Percentiles rank a stretch among this genome's conserved stretches.
These are phyloP conservation scores for Dicentrarchus labrax DNA, from an alignment of 2,113 vertebrate species.

Conservation along the genomic window DNA sequence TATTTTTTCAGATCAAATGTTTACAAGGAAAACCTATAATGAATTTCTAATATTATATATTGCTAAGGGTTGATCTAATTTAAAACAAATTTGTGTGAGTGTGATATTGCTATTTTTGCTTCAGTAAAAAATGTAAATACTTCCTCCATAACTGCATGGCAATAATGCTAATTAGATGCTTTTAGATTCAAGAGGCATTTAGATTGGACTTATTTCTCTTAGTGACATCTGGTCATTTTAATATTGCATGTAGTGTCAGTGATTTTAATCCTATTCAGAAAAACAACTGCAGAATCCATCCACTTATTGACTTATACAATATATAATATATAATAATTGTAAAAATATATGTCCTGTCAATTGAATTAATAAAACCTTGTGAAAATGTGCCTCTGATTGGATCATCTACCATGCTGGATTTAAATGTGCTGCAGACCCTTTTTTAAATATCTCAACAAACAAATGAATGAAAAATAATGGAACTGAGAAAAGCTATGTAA, in stretches of 20 bases:
- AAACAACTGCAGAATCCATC: background rate
- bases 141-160: background rate
- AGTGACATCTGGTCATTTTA: constrained; percentile 18
- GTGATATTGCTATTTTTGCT: background rate
- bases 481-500: background rate
- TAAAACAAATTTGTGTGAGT: too few relatives aligned
- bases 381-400: constrained; percentile 23
- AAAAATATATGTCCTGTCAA: background rate
- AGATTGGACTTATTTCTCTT: constrained; percentile 8
- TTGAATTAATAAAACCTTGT: background rate
- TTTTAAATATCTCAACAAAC: background rate
- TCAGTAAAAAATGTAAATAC: background rate
- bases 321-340: background rate
- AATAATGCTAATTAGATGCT: background rate
- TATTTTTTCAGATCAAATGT: background rate
- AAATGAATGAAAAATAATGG: background rate
- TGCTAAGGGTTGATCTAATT: too few relatives aligned
- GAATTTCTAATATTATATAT: too few relatives aligned
- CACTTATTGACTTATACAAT: background rate
- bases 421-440: background rate
- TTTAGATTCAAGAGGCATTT: background rate
- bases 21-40: too few relatives aligned
- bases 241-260: constrained; percentile 16
- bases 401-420: constrained; percentile 32
- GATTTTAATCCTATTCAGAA: constrained; percentile 34